A percentile compares a stretch with the other conserved stretches of the same genome.
Evolutionary conservation across 2,113 vertebrate species (phyloP).

Genomic region (Tragulus kanchil): DNA sequence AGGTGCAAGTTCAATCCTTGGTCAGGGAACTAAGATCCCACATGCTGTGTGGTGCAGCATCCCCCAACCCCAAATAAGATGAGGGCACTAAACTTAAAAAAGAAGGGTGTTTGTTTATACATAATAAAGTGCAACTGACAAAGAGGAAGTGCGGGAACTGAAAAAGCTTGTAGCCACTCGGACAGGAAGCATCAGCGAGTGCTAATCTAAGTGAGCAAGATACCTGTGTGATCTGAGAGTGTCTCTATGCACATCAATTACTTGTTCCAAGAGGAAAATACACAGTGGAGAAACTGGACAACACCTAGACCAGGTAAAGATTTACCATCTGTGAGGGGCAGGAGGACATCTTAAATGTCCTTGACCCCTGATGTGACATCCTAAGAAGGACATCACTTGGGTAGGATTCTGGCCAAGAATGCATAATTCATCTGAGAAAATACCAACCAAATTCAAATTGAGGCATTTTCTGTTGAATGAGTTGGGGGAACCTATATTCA

Average conservation of each 20-base stretch:
- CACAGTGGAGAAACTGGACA: not conserved
- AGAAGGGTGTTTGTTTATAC: not conserved
- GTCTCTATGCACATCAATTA: not conserved
- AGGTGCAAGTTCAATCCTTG: not conserved
- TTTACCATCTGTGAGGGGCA: not conserved
- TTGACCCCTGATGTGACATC: not conserved
- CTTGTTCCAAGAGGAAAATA: not conserved
- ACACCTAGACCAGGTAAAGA: not conserved
- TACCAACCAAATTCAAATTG: slow-evolving; percentile 29
- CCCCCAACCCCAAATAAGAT: not conserved
- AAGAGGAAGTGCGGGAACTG: not conserved
- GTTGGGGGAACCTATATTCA: not conserved
- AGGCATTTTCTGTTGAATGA: slow-evolving; percentile 1
- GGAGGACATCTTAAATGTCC: not conserved
- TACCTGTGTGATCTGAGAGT: not conserved
- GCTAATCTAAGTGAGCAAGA: not conserved
- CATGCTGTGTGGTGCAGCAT: too few species aligned
- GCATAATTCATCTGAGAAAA: not conserved
- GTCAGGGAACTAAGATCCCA: too few species aligned
- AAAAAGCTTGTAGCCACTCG: not conserved
- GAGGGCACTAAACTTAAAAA: not conserved
- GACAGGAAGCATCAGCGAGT: not conserved
- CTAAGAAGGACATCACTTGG: not conserved
- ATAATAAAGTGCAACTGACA: not conserved
- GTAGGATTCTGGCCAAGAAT: not conserved